phyloP scores from a whole-genome alignment of 2,797 vertebrate species.

The Siniperca obscura region DNA sequence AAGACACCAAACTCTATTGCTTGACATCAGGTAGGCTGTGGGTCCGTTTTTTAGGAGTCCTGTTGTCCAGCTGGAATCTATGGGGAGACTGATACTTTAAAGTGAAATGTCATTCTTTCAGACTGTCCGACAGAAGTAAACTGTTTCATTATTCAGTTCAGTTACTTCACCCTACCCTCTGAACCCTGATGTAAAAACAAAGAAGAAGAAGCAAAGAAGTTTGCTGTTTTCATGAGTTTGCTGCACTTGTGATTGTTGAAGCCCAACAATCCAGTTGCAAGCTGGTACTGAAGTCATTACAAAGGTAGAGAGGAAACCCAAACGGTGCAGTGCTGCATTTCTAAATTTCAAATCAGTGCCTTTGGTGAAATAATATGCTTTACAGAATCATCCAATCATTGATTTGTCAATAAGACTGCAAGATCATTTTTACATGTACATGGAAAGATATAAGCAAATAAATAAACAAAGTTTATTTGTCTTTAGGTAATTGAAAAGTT shows the following conservation, averaged over 20 bases:
- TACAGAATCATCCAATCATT: not conserved
- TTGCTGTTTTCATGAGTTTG: constrained; percentile 11
- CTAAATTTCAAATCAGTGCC: not conserved
- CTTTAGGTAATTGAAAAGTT: constrained; percentile 67
- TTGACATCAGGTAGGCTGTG: not conserved
- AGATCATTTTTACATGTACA: not conserved
- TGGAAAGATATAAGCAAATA: not conserved
- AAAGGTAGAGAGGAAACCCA: not conserved
- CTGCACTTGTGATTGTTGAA: not conserved
- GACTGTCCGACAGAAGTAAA: constrained; percentile 1
- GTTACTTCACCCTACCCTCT: not conserved
- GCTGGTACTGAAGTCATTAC: not conserved
- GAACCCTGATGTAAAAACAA: not conserved
- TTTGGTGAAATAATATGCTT: not conserved
- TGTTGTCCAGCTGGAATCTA: not conserved
- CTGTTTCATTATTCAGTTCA: not conserved
- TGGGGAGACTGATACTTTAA: not conserved
- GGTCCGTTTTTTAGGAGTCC: constrained; percentile 1
- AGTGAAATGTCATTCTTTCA: constrained; percentile 9
- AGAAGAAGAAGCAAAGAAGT: not conserved
- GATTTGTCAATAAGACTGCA: constrained; percentile 1
- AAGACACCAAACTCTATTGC: not conserved
- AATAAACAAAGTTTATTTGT: constrained; percentile 32
- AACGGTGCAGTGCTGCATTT: not conserved
- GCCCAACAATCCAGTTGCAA: not conserved